Evolutionary conservation across 1,140 invertebrate species (phyloP).

Genomic region (Frieseomelitta varia): DNA sequence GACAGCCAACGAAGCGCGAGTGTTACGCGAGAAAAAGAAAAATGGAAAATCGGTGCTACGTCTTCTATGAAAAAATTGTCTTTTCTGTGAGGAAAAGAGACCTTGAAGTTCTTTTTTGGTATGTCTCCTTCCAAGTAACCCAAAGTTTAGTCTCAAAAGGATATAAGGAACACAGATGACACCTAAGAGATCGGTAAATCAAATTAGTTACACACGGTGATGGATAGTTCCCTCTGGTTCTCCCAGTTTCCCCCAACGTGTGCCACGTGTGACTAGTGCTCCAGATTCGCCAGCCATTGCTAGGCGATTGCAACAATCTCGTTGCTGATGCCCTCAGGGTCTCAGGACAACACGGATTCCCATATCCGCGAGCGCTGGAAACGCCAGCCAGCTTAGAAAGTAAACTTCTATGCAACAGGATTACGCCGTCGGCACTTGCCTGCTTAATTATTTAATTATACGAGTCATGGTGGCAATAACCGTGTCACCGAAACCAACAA

Average conservation of each 20-base stretch:
- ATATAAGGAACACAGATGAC: background rate
- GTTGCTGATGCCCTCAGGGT: slow-evolving; percentile 59
- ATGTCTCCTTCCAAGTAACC: background rate
- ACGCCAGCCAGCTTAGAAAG: slow-evolving; percentile 53
- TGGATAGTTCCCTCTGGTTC: background rate
- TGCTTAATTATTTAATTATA: slow-evolving; percentile 58
- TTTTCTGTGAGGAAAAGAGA: background rate
- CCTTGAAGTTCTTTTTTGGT: background rate
- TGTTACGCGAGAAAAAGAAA: background rate
- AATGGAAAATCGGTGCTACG: background rate
- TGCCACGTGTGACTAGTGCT: slow-evolving; percentile 54
- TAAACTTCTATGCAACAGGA: slow-evolving; percentile 37
- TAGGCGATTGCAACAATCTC: slow-evolving; percentile 60
- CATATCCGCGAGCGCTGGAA: slow-evolving; percentile 68
- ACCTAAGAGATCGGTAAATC: slow-evolving; percentile 6
- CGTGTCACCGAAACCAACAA: background rate
- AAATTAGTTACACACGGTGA: slow-evolving; percentile 14
- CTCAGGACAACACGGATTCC: slow-evolving; percentile 70
- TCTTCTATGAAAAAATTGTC: background rate
- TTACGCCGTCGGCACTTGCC: slow-evolving; percentile 35
- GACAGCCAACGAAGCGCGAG: background rate
- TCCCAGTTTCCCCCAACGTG: background rate
- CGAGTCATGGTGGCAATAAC: background rate
- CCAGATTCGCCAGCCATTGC: slow-evolving; percentile 64
- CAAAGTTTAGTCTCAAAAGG: too few species aligned